Conservation (phyloP, 1,140 invertebrate genomes). For the Ectropis grisescens region DNA sequence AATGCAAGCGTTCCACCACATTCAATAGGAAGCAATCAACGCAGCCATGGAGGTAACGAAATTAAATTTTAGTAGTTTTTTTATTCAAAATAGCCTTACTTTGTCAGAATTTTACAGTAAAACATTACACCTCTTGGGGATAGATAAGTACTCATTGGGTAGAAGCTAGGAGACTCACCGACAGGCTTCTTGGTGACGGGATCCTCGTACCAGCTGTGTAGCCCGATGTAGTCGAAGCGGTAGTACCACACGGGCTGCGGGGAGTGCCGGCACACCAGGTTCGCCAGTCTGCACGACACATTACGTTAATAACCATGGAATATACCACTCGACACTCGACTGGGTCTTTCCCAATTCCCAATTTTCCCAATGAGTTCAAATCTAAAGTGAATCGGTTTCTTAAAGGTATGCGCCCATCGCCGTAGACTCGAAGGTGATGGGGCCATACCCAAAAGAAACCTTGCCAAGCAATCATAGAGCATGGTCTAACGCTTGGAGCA, state of each 20-base stretch:
- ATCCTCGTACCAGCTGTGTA: conserved; percentile 28
- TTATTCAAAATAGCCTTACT: background rate
- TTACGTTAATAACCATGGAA: no score
- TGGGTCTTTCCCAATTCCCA: no score
- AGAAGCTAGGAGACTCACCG: conserved; percentile 11
- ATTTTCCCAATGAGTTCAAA: background rate
- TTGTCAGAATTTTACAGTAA: background rate
- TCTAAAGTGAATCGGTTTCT: background rate
- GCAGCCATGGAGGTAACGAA: background rate
- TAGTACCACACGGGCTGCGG: conserved; percentile 25
- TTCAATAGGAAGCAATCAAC: background rate
- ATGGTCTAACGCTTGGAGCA: no score
- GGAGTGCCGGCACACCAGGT: conserved; percentile 27
- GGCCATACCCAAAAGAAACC: background rate
- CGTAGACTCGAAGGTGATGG: background rate
- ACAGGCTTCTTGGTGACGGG: conserved; percentile 20
- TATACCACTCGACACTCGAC: no score
- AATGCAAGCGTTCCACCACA: no score
- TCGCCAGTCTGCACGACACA: conserved; percentile 22
- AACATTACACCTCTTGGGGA: no score
- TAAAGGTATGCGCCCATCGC: no score
- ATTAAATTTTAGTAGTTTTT: no score
- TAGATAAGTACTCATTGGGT: background rate
- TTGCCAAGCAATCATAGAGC: background rate
- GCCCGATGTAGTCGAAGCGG: conserved; percentile 32